Conservation (phyloP, 2,888 invertebrate species). For the Arctia plantaginis region DNA sequence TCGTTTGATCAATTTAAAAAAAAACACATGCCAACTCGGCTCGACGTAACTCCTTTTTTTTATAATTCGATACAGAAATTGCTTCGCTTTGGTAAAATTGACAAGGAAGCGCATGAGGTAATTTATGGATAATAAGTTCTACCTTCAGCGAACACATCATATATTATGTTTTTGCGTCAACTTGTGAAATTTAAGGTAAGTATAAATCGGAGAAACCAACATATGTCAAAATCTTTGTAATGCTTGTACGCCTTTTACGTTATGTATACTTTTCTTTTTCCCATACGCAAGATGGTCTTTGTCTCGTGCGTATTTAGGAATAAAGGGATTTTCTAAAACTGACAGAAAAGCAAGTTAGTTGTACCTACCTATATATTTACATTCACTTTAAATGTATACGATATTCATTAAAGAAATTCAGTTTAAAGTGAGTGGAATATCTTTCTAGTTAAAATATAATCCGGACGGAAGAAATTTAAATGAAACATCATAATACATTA, state of each 20-base stretch:
- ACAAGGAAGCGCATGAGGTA: not conserved
- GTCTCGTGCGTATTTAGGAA: not conserved
- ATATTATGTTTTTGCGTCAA: not conserved
- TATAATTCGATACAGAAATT: not conserved
- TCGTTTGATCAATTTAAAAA: too few relatives aligned
- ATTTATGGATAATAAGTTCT: not conserved
- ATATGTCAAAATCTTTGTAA: not conserved
- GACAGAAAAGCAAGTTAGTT: not conserved
- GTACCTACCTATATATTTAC: not conserved
- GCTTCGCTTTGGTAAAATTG: not conserved
- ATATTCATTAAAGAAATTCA: not conserved
- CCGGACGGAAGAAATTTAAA: conserved; percentile 17
- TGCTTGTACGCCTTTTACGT: not conserved
- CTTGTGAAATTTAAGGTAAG: not conserved
- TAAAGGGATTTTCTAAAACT: not conserved
- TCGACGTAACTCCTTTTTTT: too few relatives aligned
- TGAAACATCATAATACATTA: not conserved
- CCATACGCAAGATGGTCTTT: not conserved
- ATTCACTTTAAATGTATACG: not conserved
- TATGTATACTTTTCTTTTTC: too few relatives aligned
- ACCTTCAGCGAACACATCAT: not conserved
- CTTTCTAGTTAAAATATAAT: not conserved
- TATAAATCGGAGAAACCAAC: not conserved
- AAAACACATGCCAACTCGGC: too few relatives aligned
- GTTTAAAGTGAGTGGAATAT: not conserved